These are phyloP conservation scores for Xenotilapia flavipinnis DNA, from an alignment of 2,113 vertebrate species.

Conservation along the genomic window DNA sequence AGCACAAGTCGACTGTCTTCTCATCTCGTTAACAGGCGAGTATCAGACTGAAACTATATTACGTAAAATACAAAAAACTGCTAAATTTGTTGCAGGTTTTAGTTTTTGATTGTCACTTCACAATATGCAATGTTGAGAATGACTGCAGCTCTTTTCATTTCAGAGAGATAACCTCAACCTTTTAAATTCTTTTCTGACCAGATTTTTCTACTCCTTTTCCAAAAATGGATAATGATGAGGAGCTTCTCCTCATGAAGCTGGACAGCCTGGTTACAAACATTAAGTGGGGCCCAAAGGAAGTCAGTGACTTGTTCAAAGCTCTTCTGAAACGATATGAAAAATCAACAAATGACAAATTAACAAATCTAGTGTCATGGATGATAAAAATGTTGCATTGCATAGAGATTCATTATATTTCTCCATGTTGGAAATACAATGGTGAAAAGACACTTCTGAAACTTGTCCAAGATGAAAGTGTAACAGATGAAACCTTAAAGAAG, in stretches of 20 bases:
- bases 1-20: not conserved
- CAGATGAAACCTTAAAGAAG: not conserved
- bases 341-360: not conserved
- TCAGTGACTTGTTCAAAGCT: not conserved
- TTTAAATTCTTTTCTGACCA: not conserved
- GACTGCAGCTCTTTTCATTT: not conserved
- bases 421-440: not conserved
- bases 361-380: constrained; percentile 7
- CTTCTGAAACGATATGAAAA: constrained; percentile 21
- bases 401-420: constrained; percentile 35
- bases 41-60: not conserved
- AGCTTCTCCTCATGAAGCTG: constrained; percentile 4
- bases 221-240: not conserved
- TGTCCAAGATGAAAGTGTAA: not conserved
- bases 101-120: not conserved
- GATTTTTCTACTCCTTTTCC: not conserved
- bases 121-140: not conserved
- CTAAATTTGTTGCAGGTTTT: not conserved
- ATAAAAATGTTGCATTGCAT: constrained; percentile 37
- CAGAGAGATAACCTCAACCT: fast-evolving
- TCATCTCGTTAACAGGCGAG: not conserved
- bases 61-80: not conserved
- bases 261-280: constrained; percentile 13
- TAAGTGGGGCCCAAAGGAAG: not conserved
- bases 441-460: not conserved